Conservation (phyloP, 2,113 vertebrate genomes). For the Catharus fuscescens region DNA sequence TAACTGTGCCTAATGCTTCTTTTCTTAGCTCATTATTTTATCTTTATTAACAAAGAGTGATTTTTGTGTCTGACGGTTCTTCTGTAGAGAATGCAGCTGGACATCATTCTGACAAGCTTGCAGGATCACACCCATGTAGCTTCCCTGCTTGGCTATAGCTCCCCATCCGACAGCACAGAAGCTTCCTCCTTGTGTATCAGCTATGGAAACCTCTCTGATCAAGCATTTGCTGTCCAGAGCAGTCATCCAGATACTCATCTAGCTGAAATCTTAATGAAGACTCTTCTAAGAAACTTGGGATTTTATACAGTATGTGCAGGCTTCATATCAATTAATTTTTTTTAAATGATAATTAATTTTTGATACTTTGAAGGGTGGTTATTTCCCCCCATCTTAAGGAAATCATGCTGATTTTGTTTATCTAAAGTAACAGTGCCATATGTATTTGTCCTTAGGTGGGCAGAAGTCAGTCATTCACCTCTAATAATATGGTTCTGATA, state of each 20-base stretch:
- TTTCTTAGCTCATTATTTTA: not conserved
- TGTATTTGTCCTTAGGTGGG: not conserved
- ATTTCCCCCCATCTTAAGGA: not conserved
- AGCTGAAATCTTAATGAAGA: slow-evolving; percentile 98
- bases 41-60: not conserved
- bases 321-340: not conserved
- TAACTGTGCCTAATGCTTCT: not conserved
- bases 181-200: slow-evolving; percentile 71
- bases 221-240: slow-evolving; percentile 74
- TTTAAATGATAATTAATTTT: not conserved
- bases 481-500: not conserved
- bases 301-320: slow-evolving; percentile 91
- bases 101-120: slow-evolving; percentile 96
- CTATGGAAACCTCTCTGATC: slow-evolving; percentile 79
- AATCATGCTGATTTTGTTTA: not conserved
- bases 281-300: slow-evolving; percentile 93
- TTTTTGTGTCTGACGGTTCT: slow-evolving; percentile 20
- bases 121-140: slow-evolving; percentile 98
- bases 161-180: slow-evolving; percentile 87
- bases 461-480: not conserved
- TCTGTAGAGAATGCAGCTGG: slow-evolving; percentile 91
- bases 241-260: slow-evolving; percentile 94
- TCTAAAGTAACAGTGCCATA: not conserved
- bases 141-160: slow-evolving; percentile 93
- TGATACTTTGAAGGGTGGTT: not conserved